Conservation (phyloP, 35 echinoderm and acorn worm species). For the Apostichopus californicus region DNA sequence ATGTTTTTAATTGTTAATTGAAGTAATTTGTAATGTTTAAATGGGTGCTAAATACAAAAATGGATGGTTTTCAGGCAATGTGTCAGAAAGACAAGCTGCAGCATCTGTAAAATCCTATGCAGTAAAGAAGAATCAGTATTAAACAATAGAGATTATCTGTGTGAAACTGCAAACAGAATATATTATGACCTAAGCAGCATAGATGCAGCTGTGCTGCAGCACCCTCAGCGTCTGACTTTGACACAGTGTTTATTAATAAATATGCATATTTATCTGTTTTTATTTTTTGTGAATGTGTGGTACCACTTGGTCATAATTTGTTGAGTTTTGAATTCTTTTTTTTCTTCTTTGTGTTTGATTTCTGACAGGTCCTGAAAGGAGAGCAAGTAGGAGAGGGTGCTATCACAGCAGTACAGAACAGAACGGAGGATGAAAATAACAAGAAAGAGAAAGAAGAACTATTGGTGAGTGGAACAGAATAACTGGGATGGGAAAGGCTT, state of each 20-base stretch:
- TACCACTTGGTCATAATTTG: background rate
- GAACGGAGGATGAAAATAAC: slow-evolving; percentile 56
- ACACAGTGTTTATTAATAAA: background rate
- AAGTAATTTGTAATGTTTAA: too few species aligned
- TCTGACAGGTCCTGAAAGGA: slow-evolving; percentile 72
- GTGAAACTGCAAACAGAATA: too few species aligned
- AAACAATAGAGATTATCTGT: too few species aligned
- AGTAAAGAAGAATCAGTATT: too few species aligned
- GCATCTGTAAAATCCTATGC: too few species aligned
- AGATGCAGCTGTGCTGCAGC: too few species aligned
- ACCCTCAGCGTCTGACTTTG: too few species aligned
- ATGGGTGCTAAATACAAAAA: too few species aligned
- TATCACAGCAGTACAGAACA: slow-evolving; percentile 61
- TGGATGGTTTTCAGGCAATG: too few species aligned
- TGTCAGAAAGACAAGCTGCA: too few species aligned
- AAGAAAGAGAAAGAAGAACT: slow-evolving; percentile 67
- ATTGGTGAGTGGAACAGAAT: slow-evolving; percentile 45
- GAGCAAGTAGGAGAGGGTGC: slow-evolving; percentile 63
- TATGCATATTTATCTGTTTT: background rate
- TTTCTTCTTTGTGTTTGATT: background rate
- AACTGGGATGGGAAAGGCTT: too few species aligned
- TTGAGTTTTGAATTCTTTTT: background rate
- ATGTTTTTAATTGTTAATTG: background rate
- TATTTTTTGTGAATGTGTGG: background rate
- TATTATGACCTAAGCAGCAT: too few species aligned